Conservation (phyloP, 2,797 vertebrate species). For the Pangasius macronema region DNA sequence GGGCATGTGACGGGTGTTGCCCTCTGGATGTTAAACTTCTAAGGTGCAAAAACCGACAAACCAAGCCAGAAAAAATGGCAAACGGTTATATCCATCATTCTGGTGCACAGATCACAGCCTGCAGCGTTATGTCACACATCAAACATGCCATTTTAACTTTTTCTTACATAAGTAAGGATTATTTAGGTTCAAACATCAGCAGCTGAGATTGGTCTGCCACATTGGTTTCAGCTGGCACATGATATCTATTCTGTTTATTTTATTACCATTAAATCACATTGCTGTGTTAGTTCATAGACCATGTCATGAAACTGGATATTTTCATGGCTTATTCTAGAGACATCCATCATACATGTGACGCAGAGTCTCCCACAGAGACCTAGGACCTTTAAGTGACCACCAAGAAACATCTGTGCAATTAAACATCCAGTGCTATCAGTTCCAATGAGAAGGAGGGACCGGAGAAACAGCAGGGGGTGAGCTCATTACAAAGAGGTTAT, state of each 20-base stretch:
- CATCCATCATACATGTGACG: conserved; percentile 1
- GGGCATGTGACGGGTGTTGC: conserved; percentile 21
- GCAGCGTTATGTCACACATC: not conserved
- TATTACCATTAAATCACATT: not conserved
- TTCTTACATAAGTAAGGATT: not conserved
- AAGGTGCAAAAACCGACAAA: conserved; percentile 12
- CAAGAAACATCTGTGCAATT: conserved; percentile 45
- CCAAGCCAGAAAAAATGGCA: not conserved
- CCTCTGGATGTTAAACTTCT: conserved; percentile 38
- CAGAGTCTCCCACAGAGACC: conserved; percentile 12
- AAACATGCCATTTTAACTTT: not conserved
- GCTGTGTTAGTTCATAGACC: not conserved
- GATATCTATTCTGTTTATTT: conserved; percentile 11
- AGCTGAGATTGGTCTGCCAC: not conserved
- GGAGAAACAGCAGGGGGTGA: conserved; percentile 24
- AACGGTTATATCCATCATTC: not conserved
- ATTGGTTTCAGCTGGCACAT: conserved; percentile 9
- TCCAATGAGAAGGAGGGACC: not conserved
- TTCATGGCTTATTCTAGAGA: not conserved
- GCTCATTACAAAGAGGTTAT: conserved; percentile 27
- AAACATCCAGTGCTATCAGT: conserved; percentile 34
- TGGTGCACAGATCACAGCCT: not conserved
- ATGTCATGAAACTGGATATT: conserved; percentile 25
- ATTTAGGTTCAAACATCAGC: not conserved
- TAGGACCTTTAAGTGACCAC: conserved; percentile 17